phyloP scores from a whole-genome alignment of 2,113 vertebrate species.

The Dromaius novaehollandiae region DNA sequence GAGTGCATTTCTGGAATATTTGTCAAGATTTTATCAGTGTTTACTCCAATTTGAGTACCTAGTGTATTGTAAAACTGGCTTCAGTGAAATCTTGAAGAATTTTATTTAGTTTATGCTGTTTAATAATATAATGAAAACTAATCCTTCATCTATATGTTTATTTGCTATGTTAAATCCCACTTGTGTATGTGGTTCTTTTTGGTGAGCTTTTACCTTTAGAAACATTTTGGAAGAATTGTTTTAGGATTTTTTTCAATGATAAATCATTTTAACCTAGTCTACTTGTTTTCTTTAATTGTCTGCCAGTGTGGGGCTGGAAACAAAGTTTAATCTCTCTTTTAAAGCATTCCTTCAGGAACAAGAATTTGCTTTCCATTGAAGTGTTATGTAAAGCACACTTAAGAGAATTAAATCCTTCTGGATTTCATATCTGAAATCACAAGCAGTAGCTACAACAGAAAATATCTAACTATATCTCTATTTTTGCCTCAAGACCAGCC shows the following conservation, averaged over 20 bases:
- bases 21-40: conserved; percentile 78
- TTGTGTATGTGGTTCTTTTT: conserved; percentile 9
- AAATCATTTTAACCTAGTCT: conserved; percentile 47
- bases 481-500: not conserved
- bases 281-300: conserved; percentile 61
- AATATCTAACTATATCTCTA: conserved; percentile 31
- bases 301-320: conserved; percentile 36
- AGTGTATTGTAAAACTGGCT: conserved; percentile 64
- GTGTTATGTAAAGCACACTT: conserved; percentile 35
- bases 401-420: conserved; percentile 59
- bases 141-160: not conserved
- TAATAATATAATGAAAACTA: conserved; percentile 65
- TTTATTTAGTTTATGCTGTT: conserved; percentile 56
- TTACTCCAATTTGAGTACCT: conserved; percentile 69
- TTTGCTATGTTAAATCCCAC: conserved; percentile 26
- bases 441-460: not conserved
- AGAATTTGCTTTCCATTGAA: conserved; percentile 63
- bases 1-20: conserved; percentile 79
- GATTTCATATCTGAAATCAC: conserved; percentile 9
- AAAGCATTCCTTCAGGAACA: conserved; percentile 59
- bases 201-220: conserved; percentile 53
- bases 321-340: conserved; percentile 62
- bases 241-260: not conserved
- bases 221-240: not conserved
- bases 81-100: conserved; percentile 41